Conservation (phyloP, 2,113 vertebrate genomes). For the Daboia siamensis region DNA sequence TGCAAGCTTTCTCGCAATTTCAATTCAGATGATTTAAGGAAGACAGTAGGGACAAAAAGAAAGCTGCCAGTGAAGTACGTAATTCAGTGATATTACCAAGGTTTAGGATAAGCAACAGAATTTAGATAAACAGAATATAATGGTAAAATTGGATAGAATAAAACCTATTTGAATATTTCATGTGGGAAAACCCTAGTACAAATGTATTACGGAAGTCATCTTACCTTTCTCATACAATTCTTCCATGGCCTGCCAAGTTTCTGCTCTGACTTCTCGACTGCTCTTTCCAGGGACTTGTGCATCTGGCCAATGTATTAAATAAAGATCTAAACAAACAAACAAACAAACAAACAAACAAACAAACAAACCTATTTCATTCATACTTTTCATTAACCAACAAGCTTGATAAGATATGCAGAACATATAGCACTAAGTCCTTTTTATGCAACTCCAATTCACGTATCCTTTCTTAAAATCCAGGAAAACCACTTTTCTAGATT, state of each 20-base stretch:
- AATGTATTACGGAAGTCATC: background rate
- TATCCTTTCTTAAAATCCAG: conserved; percentile 14
- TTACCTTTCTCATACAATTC: conserved; percentile 72
- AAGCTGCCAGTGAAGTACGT: background rate
- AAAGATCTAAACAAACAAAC: conserved; percentile 71
- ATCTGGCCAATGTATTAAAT: conserved; percentile 78
- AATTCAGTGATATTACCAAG: background rate
- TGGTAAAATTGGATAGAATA: background rate
- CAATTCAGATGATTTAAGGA: background rate
- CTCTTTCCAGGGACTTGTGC: conserved; percentile 54
- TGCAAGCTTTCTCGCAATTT: background rate
- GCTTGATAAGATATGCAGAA: background rate
- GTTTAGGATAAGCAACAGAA: background rate
- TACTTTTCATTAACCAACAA: background rate
- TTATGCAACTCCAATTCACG: background rate
- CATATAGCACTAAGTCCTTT: background rate
- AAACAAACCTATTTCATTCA: background rate
- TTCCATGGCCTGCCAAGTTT: conserved; percentile 73
- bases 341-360: conserved; percentile 34
- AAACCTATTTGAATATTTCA: background rate
- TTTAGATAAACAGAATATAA: background rate
- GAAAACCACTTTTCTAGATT: conserved; percentile 2
- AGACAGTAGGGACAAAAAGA: background rate
- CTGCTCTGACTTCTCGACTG: conserved; percentile 69
- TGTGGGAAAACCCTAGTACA: background rate